Evolutionary conservation across 2,113 vertebrate species (phyloP).

Genomic region (Hippocampus comes): DNA sequence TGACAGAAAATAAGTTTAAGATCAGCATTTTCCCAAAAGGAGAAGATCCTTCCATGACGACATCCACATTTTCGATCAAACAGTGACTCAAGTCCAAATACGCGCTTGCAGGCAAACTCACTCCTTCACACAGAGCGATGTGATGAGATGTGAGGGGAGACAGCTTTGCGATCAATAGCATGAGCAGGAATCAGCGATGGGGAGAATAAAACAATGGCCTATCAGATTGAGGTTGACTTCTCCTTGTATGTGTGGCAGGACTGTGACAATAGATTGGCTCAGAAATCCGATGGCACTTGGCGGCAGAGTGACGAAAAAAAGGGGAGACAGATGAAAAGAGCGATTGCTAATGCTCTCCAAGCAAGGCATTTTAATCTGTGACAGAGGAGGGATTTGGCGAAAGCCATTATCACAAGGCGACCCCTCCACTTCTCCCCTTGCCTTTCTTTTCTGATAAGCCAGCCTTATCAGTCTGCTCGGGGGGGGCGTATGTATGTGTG

Average conservation of each 20-base stretch:
- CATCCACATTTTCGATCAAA: slow-evolving; percentile 50
- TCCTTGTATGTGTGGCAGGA: slow-evolving; percentile 78
- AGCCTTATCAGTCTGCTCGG: slow-evolving; percentile 77
- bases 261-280: slow-evolving; percentile 81
- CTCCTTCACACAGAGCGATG: slow-evolving; percentile 56
- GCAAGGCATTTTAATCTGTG: slow-evolving; percentile 84
- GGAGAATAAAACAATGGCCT: slow-evolving; percentile 82
- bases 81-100: slow-evolving; percentile 37
- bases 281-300: slow-evolving; percentile 80
- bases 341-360: slow-evolving; percentile 84
- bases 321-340: slow-evolving; percentile 75
- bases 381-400: slow-evolving; percentile 86
- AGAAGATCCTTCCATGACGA: slow-evolving; percentile 36
- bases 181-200: slow-evolving; percentile 80
- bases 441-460: slow-evolving; percentile 80
- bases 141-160: slow-evolving; percentile 70
- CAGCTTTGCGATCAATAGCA: slow-evolving; percentile 77
- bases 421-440: slow-evolving; percentile 34
- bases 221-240: slow-evolving; percentile 89
- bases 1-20: slow-evolving; percentile 24
- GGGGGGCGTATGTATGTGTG: slow-evolving; percentile 45
- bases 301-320: slow-evolving; percentile 58
- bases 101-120: slow-evolving; percentile 31
- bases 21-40: slow-evolving; percentile 23
- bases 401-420: slow-evolving; percentile 84